These are phyloP conservation scores for Sepiola atlantica DNA, from an alignment of 2,888 invertebrate genomes.

Conservation along the genomic window DNA sequence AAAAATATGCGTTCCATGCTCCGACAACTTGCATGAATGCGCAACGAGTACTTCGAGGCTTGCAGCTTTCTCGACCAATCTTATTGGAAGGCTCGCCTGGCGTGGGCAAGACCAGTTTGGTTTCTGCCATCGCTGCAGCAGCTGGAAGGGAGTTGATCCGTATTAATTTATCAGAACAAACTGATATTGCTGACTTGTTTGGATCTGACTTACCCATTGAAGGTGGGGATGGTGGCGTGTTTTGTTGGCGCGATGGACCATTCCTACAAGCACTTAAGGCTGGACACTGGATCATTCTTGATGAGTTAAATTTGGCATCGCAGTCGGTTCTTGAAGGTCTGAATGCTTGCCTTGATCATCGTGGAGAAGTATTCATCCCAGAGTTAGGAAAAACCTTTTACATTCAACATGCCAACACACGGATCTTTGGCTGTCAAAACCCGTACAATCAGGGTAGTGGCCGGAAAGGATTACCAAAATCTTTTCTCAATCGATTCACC, in stretches of 20 bases:
- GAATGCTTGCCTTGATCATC: slow-evolving; percentile 98
- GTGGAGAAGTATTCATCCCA: slow-evolving; percentile 95
- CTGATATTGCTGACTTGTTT: slow-evolving; percentile 97
- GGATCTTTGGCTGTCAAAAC: slow-evolving; percentile 98
- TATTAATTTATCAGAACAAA: slow-evolving; percentile 98
- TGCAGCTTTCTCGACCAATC: slow-evolving; percentile 89
- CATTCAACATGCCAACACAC: slow-evolving; percentile 82
- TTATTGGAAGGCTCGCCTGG: slow-evolving; percentile 95
- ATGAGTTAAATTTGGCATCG: slow-evolving; percentile 97
- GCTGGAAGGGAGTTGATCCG: slow-evolving; percentile 89
- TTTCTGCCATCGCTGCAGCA: slow-evolving; percentile 89
- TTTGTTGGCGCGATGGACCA: slow-evolving; percentile 97
- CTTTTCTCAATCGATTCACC: slow-evolving; percentile 97
- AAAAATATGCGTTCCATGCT: slow-evolving; percentile 71
- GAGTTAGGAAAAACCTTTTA: slow-evolving; percentile 91
- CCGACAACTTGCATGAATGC: slow-evolving; percentile 82
- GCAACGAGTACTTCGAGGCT: slow-evolving; percentile 87
- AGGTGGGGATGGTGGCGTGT: slow-evolving; percentile 87
- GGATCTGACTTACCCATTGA: slow-evolving; percentile 97
- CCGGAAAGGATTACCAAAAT: slow-evolving; percentile 94
- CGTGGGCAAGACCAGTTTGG: slow-evolving; percentile 97
- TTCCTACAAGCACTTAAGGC: slow-evolving; percentile 92
- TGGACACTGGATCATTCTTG: slow-evolving; percentile 96
- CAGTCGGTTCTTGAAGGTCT: slow-evolving; percentile 98
- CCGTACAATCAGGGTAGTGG: slow-evolving; percentile 96